Percentiles rank a stretch among this genome's conserved stretches.
Conservation (phyloP, 2,888 invertebrate genomes). For the Malacosoma neustria region DNA sequence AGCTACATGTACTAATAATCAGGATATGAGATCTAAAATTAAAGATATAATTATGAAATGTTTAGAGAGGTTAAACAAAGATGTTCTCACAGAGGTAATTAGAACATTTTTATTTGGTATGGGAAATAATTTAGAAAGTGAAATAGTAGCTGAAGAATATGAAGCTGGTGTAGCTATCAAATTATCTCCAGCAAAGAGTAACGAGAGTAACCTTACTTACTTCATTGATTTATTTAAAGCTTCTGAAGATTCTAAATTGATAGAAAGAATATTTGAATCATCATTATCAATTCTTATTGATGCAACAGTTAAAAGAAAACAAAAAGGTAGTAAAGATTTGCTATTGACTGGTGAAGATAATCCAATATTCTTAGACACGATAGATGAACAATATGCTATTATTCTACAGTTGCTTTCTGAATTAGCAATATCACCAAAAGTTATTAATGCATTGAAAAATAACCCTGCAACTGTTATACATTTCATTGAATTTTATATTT, state of each 20-base stretch:
- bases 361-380: conserved; percentile 29
- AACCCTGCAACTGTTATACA: conserved; percentile 55
- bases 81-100: conserved; percentile 23
- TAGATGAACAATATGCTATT: conserved; percentile 50
- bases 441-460: conserved; percentile 50
- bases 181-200: conserved; percentile 16
- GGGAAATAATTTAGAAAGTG: conserved; percentile 6
- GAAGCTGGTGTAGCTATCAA: conserved; percentile 53
- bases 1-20: conserved; percentile 38
- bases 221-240: conserved; percentile 41
- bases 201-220: conserved; percentile 34
- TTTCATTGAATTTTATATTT: conserved; percentile 62
- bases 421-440: conserved; percentile 56
- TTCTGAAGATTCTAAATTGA: conserved; percentile 24
- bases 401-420: conserved; percentile 68
- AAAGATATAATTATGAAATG: conserved; percentile 45
- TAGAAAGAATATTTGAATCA: conserved; percentile 37
- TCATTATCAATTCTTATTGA: conserved; percentile 39
- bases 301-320: conserved; percentile 27
- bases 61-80: conserved; percentile 31
- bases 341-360: conserved; percentile 49
- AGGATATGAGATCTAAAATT: conserved; percentile 38
- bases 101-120: conserved; percentile 38
- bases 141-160: conserved; percentile 42
- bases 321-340: conserved; percentile 30